Base-by-base conservation (phyloP, 2,113 vertebrate genomes). In the Protobothrops mucrosquamatus region DNA sequence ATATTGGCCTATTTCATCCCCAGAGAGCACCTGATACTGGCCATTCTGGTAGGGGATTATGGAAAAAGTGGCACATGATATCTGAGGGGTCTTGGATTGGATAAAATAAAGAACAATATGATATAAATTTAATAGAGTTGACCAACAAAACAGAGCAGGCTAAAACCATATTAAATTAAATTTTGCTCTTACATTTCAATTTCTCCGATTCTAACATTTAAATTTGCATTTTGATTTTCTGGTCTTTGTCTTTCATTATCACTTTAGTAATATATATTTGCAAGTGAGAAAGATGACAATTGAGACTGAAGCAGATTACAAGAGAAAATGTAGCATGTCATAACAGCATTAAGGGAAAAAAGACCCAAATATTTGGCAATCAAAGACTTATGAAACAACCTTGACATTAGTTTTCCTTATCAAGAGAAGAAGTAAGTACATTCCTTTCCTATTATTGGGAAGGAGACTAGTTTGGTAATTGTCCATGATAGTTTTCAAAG, bases 281-380 rank as follows among this genome's bases (percentile, higher is more conserved):
- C 34, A 81, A 95, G 39, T 52, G 22, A 93, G 34, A 92, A 93
- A 95, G 91, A 61, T 96, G 92, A 91, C 87, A 89, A 61, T 55
- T 55, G 59, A 29, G 39, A 94, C 9, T 43, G 91, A 91, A 89
- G 57, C 61, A 91, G 94, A 95, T 15, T 91, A 94, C 90, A 94
- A 96, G 94, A 95, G 93, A 95, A 95, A 96, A 97, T 91, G 87
- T 89, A 46, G 20, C 10, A 88, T 95, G 95, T 92, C 93, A 94
- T 90, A 69, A 95, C 51, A 91, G 11, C 64, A 85, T 85, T 90
- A 24, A 88, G 92, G 92, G 89, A 89, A 94, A 29, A 39, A 57
- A 93, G 89, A 94, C 61, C 34, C 61, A 88, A 95, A 81, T 88
- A 91, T 26, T 89, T 95, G 86, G 92, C 92, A 94, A 91, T n/a